These are phyloP conservation scores for Brachypodius melanocephalos DNA, from an alignment of 2,113 vertebrate species.

Conservation along the genomic window DNA sequence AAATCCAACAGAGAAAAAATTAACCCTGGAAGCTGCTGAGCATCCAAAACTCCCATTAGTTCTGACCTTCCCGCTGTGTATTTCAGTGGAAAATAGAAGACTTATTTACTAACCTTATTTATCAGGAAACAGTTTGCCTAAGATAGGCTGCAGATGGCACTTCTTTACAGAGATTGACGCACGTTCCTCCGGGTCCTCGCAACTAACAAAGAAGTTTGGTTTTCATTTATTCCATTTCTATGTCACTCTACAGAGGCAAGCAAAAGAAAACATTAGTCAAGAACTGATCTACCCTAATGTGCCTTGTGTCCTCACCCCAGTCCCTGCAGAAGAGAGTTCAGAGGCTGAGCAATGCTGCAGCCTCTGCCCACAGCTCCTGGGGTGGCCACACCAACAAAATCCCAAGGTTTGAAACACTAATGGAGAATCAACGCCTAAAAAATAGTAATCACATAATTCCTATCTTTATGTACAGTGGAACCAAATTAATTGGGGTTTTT, in stretches of 20 bases:
- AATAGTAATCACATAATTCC: not conserved
- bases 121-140: constrained; percentile 51
- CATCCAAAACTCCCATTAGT: constrained; percentile 39
- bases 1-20: constrained; percentile 48
- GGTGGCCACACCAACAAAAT: not conserved
- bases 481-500: not conserved
- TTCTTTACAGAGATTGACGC: constrained; percentile 16
- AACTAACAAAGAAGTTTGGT: not conserved
- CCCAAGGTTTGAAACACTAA: not conserved
- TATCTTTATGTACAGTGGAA: not conserved
- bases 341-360: not conserved
- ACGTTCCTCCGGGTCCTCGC: not conserved
- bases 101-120: constrained; percentile 51
- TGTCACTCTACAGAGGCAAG: not conserved
- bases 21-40: constrained; percentile 51
- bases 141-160: constrained; percentile 48
- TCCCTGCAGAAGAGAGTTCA: not conserved
- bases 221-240: not conserved
- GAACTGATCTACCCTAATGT: not conserved
- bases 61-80: constrained; percentile 1
- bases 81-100: constrained; percentile 38
- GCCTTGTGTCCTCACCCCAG: not conserved
- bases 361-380: not conserved
- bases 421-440: not conserved
- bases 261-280: not conserved